phyloP scores from a whole-genome alignment of 2,113 vertebrate genomes.

The Martes martes region DNA sequence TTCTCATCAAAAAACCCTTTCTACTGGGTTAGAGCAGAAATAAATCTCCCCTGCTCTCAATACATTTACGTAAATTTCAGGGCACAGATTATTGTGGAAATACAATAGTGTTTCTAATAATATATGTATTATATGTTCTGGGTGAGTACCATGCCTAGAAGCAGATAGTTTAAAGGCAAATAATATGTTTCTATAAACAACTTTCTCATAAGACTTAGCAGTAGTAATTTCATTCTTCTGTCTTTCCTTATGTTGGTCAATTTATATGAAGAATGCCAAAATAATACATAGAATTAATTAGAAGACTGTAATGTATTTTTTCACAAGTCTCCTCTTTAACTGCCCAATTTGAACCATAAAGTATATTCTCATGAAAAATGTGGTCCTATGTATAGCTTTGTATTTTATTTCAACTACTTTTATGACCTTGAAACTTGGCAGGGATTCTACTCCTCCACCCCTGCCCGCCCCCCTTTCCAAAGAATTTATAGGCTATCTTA shows the following conservation, averaged over 20 bases:
- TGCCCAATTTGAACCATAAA: slow-evolving; percentile 26
- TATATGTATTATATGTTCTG: too few species aligned
- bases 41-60: neutral
- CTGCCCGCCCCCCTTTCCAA: neutral
- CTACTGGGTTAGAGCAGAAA: neutral
- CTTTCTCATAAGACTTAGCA: neutral
- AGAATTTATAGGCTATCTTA: slow-evolving; percentile 48
- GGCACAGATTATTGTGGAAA: neutral
- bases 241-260: neutral
- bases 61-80: neutral
- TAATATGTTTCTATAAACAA: neutral
- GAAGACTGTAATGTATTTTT: neutral
- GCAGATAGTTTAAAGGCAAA: neutral
- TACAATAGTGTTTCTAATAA: neutral
- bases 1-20: neutral
- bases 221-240: neutral
- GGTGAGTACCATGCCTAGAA: neutral
- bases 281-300: slow-evolving; percentile 26
- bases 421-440: slow-evolving; percentile 73
- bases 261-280: slow-evolving; percentile 7
- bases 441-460: neutral
- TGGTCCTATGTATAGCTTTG: neutral
- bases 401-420: slow-evolving; percentile 48
- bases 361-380: slow-evolving; percentile 49
- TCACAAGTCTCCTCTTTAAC: neutral